Evolutionary conservation across 2,797 vertebrate species (phyloP).

Genomic region (Sebastes vulpes): DNA sequence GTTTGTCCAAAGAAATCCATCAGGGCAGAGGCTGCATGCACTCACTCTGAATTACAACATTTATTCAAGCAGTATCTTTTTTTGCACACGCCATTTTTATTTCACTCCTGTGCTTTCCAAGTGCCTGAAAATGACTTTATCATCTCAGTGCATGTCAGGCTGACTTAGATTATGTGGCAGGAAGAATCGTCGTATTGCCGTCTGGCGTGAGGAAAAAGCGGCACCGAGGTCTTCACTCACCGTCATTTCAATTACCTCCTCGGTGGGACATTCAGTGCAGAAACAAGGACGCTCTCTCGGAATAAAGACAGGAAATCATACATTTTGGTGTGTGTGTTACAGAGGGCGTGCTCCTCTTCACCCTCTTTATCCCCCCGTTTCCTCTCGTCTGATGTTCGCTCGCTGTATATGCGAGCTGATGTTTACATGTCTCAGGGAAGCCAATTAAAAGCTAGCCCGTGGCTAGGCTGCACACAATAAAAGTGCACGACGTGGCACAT

Average conservation of each 20-base stretch:
- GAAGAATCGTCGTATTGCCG: background rate
- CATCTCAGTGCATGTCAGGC: slow-evolving; percentile 1
- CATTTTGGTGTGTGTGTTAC: slow-evolving; percentile 3
- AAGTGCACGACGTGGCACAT: slow-evolving; percentile 61
- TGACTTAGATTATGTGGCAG: slow-evolving; percentile 17
- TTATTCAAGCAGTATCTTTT: slow-evolving; percentile 7
- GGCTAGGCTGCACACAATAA: slow-evolving; percentile 65
- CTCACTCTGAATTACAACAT: slow-evolving; percentile 1
- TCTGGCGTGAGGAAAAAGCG: slow-evolving; percentile 5
- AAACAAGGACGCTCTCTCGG: slow-evolving; percentile 9
- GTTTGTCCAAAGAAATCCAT: slow-evolving; percentile 21
- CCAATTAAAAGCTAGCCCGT: slow-evolving; percentile 83
- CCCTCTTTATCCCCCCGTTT: slow-evolving; percentile 7
- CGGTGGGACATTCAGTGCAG: background rate
- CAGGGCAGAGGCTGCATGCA: background rate
- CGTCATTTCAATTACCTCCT: slow-evolving; percentile 26
- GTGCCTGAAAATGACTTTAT: slow-evolving; percentile 18
- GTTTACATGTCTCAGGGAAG: slow-evolving; percentile 75
- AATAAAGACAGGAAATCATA: slow-evolving; percentile 12
- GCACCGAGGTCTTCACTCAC: slow-evolving; percentile 24
- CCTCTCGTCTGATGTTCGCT: slow-evolving; percentile 57
- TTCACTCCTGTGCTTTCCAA: slow-evolving; percentile 11
- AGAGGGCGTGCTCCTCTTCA: slow-evolving; percentile 14
- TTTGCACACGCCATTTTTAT: background rate
- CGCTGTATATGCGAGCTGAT: slow-evolving; percentile 61